Base-by-base conservation (phyloP, 2,797 vertebrate genomes). In the Liasis olivaceus region DNA sequence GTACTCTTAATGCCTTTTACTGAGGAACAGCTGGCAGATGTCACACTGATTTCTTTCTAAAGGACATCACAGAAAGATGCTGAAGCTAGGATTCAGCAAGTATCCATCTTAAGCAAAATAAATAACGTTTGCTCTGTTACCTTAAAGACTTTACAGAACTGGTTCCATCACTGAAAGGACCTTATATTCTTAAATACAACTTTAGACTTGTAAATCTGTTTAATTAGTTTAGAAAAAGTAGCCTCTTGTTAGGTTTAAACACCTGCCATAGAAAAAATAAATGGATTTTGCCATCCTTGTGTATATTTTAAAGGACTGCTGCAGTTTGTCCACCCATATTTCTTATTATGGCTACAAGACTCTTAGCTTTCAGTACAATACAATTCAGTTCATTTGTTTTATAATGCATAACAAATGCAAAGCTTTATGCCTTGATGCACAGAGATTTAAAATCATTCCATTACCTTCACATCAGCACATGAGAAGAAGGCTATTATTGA, bases 1-100 rank as follows among this genome's bases (percentile, higher is more conserved):
- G 31, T 91, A 91, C 47, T 51, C 96, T 96, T 97, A 96, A 96
- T 95, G 93, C 90, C 94, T 97, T 96, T 97, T 95, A 95, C 89
- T 95, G 56, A 90, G 94, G 92, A 96, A 95, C 86, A 95, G 91
- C 91, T 97, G 94, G 91, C 93, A 69, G 91, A 94, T 92, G 94
- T 93, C 92, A 95, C 5, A 51, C 0, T 28, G 84, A 64, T 89
- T 93, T 95, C 95, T 96, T 95, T 95, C 59, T 84, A 92, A 89
- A 2, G 0, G 20, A 59, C 59, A 59, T 47, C 84, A 93, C 26
- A 4, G 89, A 3, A 94, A 42, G 14, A 88, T 95, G 26, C 15
- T 88, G 92, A 59, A 89, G 17, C 4, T 90, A 86, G 24, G 91
- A 88, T 88, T 54, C 26, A 47, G 7, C 26, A 2, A 93, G 17